Evolutionary conservation across 2,888 invertebrate species (phyloP).

Genomic region (Pinctada fucata): DNA sequence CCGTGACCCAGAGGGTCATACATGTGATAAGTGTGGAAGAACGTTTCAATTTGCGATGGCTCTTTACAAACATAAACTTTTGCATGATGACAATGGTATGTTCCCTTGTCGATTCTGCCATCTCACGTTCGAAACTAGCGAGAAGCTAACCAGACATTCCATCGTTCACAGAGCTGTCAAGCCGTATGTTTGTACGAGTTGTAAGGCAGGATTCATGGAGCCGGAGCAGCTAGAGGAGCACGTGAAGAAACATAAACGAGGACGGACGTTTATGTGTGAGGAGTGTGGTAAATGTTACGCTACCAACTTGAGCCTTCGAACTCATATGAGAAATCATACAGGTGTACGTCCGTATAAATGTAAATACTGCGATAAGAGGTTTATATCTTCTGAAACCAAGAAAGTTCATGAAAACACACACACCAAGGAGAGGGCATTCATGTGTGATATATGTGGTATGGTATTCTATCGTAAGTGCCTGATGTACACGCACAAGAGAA

Average conservation of each 20-base stretch:
- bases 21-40: constrained; percentile 16
- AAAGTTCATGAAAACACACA: constrained; percentile 29
- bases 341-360: constrained; percentile 19
- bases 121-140: constrained; percentile 2
- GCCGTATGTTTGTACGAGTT: constrained; percentile 23
- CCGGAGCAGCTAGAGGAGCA: constrained; percentile 24
- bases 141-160: constrained; percentile 23
- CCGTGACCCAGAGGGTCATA: neutral
- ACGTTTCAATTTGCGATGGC: constrained; percentile 8
- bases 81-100: constrained; percentile 11
- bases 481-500: constrained; percentile 24
- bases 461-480: constrained; percentile 24
- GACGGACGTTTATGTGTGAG: constrained; percentile 23
- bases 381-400: constrained; percentile 9
- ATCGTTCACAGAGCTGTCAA: constrained; percentile 10
- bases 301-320: neutral
- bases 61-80: constrained; percentile 11
- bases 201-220: constrained; percentile 25
- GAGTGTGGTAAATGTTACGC: constrained; percentile 28
- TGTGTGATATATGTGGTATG: constrained; percentile 34
- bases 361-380: constrained; percentile 26
- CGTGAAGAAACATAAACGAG: constrained; percentile 15
- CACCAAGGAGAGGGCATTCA: constrained; percentile 11
- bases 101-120: constrained; percentile 21
- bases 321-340: constrained; percentile 17